phyloP scores from a whole-genome alignment of 2,797 vertebrate genomes.

The Tadarida brasiliensis region DNA sequence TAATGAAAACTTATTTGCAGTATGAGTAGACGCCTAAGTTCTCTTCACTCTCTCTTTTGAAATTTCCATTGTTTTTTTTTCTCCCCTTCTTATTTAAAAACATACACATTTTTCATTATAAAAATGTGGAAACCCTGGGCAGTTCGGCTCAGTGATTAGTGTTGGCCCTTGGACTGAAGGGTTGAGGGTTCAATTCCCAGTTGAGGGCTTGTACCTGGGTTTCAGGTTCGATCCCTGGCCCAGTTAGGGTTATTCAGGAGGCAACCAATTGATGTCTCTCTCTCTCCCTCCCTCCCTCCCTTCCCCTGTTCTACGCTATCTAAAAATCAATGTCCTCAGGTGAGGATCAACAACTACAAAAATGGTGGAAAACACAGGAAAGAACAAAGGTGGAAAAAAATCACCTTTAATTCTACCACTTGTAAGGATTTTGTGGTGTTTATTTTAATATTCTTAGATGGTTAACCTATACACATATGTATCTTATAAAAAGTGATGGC shows the following conservation, averaged over 20 bases:
- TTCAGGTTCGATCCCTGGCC: no score
- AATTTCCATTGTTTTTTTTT: neutral
- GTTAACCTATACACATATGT: neutral
- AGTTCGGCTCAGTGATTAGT: no score
- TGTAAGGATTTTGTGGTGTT: neutral
- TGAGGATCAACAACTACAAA: no score
- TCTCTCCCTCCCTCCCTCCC: no score
- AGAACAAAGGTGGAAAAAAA: neutral
- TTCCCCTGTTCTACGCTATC: no score
- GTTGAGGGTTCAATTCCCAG: no score
- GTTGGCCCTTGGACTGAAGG: no score
- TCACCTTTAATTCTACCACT: neutral
- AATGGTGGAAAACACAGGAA: neutral
- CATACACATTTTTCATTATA: neutral
- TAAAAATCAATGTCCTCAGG: no score
- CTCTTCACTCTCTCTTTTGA: neutral
- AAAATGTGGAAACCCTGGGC: neutral
- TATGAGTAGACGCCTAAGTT: neutral
- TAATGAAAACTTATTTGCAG: neutral
- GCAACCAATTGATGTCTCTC: no score
- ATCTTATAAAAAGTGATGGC: neutral
- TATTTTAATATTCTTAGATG: neutral
- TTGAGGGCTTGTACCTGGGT: no score
- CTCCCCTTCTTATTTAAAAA: slow-evolving; percentile 3
- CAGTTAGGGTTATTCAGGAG: no score